Evolutionary conservation across 2,888 invertebrate species (phyloP), one percentile per base, ranked within the genome.

Genomic region (Drosophila vallismaia): DNA sequence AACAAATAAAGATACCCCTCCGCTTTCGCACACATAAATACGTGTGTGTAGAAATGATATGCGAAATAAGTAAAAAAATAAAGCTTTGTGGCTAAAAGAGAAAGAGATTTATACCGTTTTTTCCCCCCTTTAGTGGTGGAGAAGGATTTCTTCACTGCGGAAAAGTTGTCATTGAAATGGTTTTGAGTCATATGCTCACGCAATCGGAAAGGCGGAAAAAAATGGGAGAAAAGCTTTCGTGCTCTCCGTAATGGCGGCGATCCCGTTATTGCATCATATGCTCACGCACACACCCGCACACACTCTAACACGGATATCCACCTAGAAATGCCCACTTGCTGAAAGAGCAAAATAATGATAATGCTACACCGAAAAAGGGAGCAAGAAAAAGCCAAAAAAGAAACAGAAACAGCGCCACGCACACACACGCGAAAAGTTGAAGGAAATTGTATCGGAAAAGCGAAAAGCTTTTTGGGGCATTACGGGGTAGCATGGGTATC

Each of bases 401-500:
- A 75, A 77, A 44, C 75, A 36, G 62, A 60, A 45, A 36, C 51
- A 60, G 48, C 57, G 45, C 60, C 57, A 76, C 71, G 63, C 63
- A 54, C 59, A 59, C 54, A 42, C 14, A 42, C 19, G 0, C 4
- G 40, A 42, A 42, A 19, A 19, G 14, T 14, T 8, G 9, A 42
- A 42, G 10, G 14, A 19, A 42, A 42, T 36, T 36, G 8, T 19
- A 42, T 69, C 44, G 40, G 29, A 59, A 55, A 63, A 60, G 71
- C 48, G 72, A 52, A 54, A 72, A 84, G 82, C 76, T 81, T 80
- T 79, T 53, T 64, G 72, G 75, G 79, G 77, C 75, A 70, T 68
- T 67, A 63, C 24, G 74, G 82, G 74, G 83, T 75, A 74, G 79
- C 89, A 89, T 86, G 91, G 87, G 91, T 92, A 90, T 92, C 91